Base-by-base conservation (phyloP, 2,888 invertebrate species). In the Mactromeris polynyma region DNA sequence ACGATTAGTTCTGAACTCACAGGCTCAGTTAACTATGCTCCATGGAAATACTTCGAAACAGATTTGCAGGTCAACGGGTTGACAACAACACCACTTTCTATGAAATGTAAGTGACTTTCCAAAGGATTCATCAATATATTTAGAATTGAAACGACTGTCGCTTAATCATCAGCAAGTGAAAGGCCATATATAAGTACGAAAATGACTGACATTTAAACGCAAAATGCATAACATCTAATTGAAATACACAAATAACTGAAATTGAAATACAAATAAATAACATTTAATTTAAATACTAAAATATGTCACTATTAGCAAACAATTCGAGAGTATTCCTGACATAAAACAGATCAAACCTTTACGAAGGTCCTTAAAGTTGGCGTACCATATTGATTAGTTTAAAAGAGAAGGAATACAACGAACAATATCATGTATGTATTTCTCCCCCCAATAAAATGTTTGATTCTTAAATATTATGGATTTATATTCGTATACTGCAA, bases 41-140 rank as follows among this genome's bases (percentile, higher is more conserved):
- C 93, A 54, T 89, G 89, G 87, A 93, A 92, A 83, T 73, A 89
- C 4, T 31, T 94, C 11, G 92, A 93, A 38, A 83, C 90, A 17
- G 94, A 94, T 26, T 78, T 95, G 14, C 88, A 93, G 6, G 33
- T 95, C 19, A 54, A 33, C n/a, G 95, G 95, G 31, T 38, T 94
- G 17, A 90, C 87, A 17, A 86, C 82, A 14, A 33, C 93, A 26
- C 93, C 95, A 19, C 84, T 94, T 33, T 88, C 86, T 17, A 58
- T 94, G 9, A 91, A 92, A 93, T 69, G 95, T 95, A 92, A 89
- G 90, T 92, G 46, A 17, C 11, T 46, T 19, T 46, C 31, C 17
- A 33, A 36, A 19, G 19, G 14, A 1, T 2, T 51, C 2, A 51
- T 51, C 14, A 51, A 51, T 51, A 17, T 51, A 51, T 51, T 9